A percentile compares a stretch with the other conserved stretches of the same genome.
Conservation (phyloP, 2,797 vertebrate genomes). For the Hypotaenidia philippensis region DNA sequence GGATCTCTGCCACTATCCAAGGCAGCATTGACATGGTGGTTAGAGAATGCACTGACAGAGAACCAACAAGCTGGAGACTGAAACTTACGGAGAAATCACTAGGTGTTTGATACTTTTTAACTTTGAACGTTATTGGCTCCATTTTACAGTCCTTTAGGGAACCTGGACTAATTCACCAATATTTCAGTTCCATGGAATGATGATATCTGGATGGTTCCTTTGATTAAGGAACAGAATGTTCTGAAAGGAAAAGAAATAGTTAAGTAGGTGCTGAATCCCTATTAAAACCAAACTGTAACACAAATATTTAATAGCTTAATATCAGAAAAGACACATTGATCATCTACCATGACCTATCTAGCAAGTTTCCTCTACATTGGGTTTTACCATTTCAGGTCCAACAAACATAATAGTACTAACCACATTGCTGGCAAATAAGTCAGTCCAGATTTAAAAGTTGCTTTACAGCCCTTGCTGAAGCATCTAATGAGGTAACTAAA, state of each 20-base stretch:
- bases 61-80: conserved; percentile 88
- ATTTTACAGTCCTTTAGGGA: conserved; percentile 64
- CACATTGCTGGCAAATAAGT: neutral
- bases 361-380: rapidly evolving
- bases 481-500: neutral
- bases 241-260: conserved; percentile 67
- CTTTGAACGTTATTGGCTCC: conserved; percentile 78
- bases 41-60: conserved; percentile 86
- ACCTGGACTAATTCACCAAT: neutral
- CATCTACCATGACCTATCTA: neutral
- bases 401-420: neutral
- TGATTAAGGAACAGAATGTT: neutral
- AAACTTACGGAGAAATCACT: conserved; percentile 82
- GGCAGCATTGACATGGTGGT: conserved; percentile 96
- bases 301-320: neutral
- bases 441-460: neutral
- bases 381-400: neutral
- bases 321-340: neutral
- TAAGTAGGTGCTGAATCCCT: neutral
- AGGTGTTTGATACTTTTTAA: conserved; percentile 60
- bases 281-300: neutral
- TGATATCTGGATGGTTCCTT: neutral
- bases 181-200: conserved; percentile 21
- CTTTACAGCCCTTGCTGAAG: neutral
- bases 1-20: conserved; percentile 94